These are phyloP conservation scores for Cercocebus atys DNA, from an alignment of 2,113 vertebrate species.

Conservation along the genomic window DNA sequence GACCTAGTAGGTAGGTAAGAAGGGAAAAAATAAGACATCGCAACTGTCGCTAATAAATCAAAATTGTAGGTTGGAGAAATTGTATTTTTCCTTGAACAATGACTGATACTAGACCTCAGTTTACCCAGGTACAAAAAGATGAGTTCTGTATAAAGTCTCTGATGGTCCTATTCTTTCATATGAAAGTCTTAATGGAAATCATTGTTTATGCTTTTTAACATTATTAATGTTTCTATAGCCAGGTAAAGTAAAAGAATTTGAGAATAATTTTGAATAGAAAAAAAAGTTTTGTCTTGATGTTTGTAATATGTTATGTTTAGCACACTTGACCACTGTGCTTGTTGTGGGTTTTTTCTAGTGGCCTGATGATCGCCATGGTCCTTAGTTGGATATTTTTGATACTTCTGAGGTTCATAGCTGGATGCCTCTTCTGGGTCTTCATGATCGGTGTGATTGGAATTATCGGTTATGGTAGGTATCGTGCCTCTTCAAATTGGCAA, in stretches of 20 bases:
- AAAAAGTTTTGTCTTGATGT: neutral
- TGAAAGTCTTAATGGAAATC: neutral
- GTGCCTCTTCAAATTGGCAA: neutral
- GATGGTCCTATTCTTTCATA: neutral
- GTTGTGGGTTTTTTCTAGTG: constrained; percentile 82
- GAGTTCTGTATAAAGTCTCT: neutral
- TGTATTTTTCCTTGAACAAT: neutral
- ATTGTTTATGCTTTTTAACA: neutral
- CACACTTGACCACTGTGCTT: neutral
- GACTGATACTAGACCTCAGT: neutral
- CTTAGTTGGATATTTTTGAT: constrained; percentile 94
- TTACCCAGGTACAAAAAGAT: neutral
- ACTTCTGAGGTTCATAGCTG: constrained; percentile 92
- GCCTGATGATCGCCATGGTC: constrained; percentile 92
- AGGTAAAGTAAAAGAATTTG: neutral
- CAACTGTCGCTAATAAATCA: neutral
- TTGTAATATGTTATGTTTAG: neutral
- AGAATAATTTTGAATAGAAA: constrained; percentile 1
- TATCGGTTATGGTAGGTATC: constrained; percentile 91
- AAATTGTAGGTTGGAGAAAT: neutral
- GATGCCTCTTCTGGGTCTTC: constrained; percentile 94
- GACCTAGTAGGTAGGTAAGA: neutral
- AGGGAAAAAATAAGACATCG: neutral
- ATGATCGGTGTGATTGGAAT: constrained; percentile 90
- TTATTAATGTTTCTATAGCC: neutral